Evolutionary conservation across 64 coral and sea anemone species (phyloP), one percentile per base, ranked within the genome.

Genomic region (Dendronephthya gigantea): DNA sequence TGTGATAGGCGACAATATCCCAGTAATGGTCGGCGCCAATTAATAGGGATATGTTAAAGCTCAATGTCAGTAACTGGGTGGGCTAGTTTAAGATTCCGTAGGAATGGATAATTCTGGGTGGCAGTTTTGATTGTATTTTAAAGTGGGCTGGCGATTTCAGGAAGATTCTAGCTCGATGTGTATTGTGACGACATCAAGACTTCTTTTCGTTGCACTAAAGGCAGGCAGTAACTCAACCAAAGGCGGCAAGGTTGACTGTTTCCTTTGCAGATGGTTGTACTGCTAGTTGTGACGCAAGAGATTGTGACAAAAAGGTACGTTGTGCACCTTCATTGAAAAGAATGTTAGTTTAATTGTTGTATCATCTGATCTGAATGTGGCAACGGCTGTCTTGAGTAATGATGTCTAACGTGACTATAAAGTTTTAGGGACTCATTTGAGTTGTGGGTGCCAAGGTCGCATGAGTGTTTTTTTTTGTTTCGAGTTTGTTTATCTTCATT

Each of bases 241-340:
- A 90, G 19, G 88, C 40, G 22, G 88, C 83, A 16, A 90, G 16
- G 22, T 38, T 5, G 50, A 90, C 66, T 68, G 55, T 33, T 56
- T 90, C 83, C 4, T 62, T 85, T 9, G 31, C 1, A 19, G 55
- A 9, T 4, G 12, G 19, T 3, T 27, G 8, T 69, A 55, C 39
- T 30, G 82, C 51, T 19, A 89, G 49, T 39, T 83, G 2, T 33
- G 51, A 14, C 3, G 79, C 87, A 16, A 89, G 81, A 10, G 48
- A 40, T 15, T 89, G 33, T 13, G 79, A 83, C 2, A 89, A 83
- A 27, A 89, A 83, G 35, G 49, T 82, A 28, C 87, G 87, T 40
- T 89, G 87, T 16, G 81, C 87, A 39, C 81, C 87, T 68, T 89
- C 87, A 62, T 89, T 55, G 68, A 89, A 68, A 22, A 89, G 87